phyloP scores from a whole-genome alignment of 2,113 vertebrate genomes.

The Oenanthe melanoleuca region DNA sequence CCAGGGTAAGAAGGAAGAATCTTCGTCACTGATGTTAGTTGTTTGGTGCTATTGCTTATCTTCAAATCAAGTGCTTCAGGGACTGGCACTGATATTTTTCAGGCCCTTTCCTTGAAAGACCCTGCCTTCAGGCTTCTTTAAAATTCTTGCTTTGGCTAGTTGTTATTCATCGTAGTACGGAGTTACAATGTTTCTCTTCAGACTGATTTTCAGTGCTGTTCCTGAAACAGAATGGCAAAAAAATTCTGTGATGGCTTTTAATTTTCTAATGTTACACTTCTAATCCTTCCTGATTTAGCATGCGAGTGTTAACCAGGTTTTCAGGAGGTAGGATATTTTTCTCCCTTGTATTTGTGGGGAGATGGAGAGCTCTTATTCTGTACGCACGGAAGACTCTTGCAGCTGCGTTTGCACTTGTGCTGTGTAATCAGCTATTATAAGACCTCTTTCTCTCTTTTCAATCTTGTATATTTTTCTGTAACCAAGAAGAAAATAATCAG shows the following conservation, averaged over 20 bases:
- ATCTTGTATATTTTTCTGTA: neutral
- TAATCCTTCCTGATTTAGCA: neutral
- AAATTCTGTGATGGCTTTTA: neutral
- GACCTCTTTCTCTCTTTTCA: neutral
- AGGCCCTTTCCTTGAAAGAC: neutral
- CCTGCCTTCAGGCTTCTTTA: neutral
- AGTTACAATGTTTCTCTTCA: neutral
- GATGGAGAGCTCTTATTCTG: neutral
- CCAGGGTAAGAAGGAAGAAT: slow-evolving; percentile 72
- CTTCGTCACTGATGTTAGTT: neutral
- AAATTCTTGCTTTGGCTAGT: neutral
- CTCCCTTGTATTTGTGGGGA: neutral
- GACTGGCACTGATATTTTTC: neutral
- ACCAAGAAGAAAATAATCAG: neutral
- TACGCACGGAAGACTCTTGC: neutral
- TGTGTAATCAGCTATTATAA: neutral
- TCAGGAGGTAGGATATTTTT: neutral
- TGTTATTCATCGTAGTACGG: neutral
- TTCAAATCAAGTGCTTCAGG: neutral
- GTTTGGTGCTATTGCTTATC: neutral
- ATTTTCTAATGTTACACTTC: neutral
- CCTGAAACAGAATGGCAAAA: neutral
- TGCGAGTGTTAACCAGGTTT: neutral
- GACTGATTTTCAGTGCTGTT: neutral
- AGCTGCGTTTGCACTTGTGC: neutral